Evolutionary conservation across 2,113 vertebrate genomes (phyloP).

Genomic region (Hemichromis elongatus): DNA sequence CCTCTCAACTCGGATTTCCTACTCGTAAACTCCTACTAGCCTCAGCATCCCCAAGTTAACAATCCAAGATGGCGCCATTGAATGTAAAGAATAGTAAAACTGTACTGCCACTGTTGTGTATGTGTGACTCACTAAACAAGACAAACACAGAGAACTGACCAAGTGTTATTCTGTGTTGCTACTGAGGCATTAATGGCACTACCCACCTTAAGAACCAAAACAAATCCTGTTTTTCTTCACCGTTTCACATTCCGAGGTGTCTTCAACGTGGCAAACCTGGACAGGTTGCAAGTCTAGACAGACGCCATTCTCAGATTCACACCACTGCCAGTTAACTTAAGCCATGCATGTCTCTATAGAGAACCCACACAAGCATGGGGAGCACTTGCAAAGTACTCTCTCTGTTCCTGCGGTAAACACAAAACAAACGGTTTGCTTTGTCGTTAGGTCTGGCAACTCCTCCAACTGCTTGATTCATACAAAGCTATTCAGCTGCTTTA

Average conservation of each 20-base stretch:
- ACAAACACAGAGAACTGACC: not conserved
- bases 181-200: not conserved
- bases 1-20: not conserved
- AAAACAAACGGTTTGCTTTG: not conserved
- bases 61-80: not conserved
- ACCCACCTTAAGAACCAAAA: not conserved
- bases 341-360: not conserved
- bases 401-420: not conserved
- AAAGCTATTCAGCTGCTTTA: not conserved
- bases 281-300: not conserved
- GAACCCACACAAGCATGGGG: not conserved
- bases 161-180: not conserved
- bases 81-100: not conserved
- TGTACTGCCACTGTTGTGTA: not conserved
- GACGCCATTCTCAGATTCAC: not conserved
- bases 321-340: not conserved
- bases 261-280: not conserved
- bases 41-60: not conserved
- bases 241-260: not conserved
- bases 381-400: not conserved
- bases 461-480: not conserved
- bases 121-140: not conserved
- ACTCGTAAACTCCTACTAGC: not conserved
- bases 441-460: rapidly evolving
- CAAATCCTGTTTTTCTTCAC: not conserved